Conservation (phyloP, 2,888 invertebrate species). For the Epinotia ramella region DNA sequence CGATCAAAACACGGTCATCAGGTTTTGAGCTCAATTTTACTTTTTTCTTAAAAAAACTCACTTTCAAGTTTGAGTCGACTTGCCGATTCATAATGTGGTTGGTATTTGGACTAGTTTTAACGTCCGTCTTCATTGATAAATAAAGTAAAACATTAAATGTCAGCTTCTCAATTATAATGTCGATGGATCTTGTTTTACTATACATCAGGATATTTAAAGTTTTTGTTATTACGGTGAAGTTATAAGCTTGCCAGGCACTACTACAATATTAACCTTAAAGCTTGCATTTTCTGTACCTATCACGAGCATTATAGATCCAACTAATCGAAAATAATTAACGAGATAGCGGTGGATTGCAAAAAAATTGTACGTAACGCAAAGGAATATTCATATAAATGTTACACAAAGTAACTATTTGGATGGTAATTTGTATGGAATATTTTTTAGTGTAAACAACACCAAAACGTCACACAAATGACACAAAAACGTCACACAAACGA, state of each 20-base stretch:
- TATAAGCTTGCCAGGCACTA: background rate
- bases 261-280: too few species aligned
- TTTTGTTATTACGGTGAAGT: background rate
- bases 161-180: constrained; percentile 4
- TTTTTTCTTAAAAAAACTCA: constrained; percentile 7
- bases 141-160: constrained; percentile 27
- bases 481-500: too few species aligned
- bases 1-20: constrained; percentile 21
- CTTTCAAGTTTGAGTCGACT: background rate
- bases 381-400: too few species aligned
- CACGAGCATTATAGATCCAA: too few species aligned
- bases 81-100: constrained; percentile 13
- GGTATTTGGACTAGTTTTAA: constrained; percentile 18
- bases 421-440: too few species aligned
- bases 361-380: too few species aligned
- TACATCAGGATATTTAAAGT: background rate
- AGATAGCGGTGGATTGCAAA: too few species aligned
- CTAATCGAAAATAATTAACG: too few species aligned
- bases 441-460: too few species aligned
- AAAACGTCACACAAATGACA: too few species aligned
- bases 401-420: too few species aligned
- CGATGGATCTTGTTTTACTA: constrained; percentile 1
- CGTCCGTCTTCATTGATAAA: background rate
- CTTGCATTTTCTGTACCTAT: too few species aligned
- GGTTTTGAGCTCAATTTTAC: constrained; percentile 19